These are phyloP conservation scores for Ennomos fuscantarius DNA, from an alignment of 2,888 invertebrate species.

Conservation along the genomic window DNA sequence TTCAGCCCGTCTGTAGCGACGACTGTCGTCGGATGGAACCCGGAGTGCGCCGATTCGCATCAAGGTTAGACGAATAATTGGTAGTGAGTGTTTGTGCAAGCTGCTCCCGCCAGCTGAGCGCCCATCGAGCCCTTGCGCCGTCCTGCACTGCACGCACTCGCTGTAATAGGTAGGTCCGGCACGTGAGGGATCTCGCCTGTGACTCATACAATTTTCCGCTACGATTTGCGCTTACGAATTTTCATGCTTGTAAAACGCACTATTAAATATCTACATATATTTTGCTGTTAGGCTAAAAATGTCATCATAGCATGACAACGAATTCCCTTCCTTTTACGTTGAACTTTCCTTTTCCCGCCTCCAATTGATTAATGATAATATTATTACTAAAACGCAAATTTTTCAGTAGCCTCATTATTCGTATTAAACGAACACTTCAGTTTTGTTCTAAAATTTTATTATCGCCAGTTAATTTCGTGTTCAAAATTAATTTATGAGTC, in stretches of 20 bases:
- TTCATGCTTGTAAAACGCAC: constrained; percentile 17
- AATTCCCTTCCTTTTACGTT: constrained; percentile 7
- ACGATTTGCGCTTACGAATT: constrained; percentile 40
- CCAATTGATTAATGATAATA: no score
- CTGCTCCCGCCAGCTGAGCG: constrained; percentile 60
- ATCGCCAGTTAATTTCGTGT: constrained; percentile 23
- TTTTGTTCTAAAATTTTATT: constrained; percentile 3
- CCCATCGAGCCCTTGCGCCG: constrained; percentile 65
- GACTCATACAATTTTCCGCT: constrained; percentile 65
- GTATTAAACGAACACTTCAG: constrained; percentile 1
- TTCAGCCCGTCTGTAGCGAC: constrained; percentile 77
- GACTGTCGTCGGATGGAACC: constrained; percentile 83
- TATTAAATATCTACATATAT: not conserved
- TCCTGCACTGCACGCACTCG: constrained; percentile 68
- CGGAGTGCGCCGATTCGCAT: constrained; percentile 84
- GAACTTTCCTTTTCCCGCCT: constrained; percentile 18
- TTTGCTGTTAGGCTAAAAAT: no score
- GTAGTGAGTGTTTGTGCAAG: constrained; percentile 80
- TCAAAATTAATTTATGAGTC: constrained; percentile 32
- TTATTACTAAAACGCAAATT: not conserved
- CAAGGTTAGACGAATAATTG: constrained; percentile 84
- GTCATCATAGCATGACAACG: not conserved
- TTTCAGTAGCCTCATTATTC: not conserved
- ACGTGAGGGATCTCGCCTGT: constrained; percentile 65
- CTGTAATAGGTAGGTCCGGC: constrained; percentile 75